A percentile compares a stretch with the other conserved stretches of the same genome.
These are phyloP conservation scores for Smutsia gigantea DNA, from an alignment of 2,797 vertebrate species.

Conservation along the genomic window DNA sequence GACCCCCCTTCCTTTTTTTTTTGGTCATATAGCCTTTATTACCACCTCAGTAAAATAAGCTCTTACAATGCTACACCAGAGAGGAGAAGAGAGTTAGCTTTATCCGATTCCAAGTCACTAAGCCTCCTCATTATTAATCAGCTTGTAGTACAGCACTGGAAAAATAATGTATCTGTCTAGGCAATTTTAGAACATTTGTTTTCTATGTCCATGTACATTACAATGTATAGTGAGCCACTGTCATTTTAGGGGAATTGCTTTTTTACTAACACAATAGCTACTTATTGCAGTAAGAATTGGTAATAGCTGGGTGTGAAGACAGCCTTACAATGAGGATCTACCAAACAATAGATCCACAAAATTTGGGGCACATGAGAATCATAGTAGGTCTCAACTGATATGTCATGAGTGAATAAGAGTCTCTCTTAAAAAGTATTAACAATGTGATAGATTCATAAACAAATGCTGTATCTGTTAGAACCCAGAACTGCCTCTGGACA, in stretches of 20 bases:
- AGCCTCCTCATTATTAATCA: slow-evolving; percentile 25
- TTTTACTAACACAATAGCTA: not conserved
- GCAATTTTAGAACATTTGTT: slow-evolving; percentile 20
- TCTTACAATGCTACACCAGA: not conserved
- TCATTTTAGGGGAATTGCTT: slow-evolving; percentile 7
- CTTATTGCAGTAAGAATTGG: not conserved
- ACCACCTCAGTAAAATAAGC: not conserved
- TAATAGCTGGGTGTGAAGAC: not conserved
- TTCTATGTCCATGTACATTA: not conserved
- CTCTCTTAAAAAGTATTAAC: not conserved
- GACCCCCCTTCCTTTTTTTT: not conserved
- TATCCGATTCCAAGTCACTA: not conserved
- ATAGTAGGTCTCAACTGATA: not conserved
- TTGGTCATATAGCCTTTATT: not conserved
- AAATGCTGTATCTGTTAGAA: not conserved
- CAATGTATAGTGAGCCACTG: not conserved
- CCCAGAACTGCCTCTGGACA: too few relatives aligned
- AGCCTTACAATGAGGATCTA: not conserved
- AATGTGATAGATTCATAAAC: not conserved
- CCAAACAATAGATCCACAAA: not conserved
- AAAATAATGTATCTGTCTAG: slow-evolving; percentile 7
- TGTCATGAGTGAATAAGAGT: not conserved
- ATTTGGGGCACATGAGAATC: not conserved
- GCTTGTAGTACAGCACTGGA: not conserved
- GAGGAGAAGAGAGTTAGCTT: not conserved